Base-by-base conservation (phyloP, 2,113 vertebrate genomes). In the Pagrus major region DNA sequence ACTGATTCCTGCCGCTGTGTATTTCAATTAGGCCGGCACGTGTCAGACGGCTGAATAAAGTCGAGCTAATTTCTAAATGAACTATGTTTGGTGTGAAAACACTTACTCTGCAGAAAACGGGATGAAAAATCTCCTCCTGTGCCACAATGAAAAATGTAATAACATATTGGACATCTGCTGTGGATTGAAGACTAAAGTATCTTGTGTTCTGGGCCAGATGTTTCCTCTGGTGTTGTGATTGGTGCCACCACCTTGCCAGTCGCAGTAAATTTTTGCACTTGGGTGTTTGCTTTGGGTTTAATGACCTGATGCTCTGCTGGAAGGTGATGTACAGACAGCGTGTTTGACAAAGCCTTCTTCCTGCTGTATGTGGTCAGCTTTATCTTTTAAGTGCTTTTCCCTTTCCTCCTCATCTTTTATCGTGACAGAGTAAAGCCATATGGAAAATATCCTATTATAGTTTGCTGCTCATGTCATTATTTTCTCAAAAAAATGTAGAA, bases 71-170 rank as follows among this genome's bases (percentile, higher is more conserved):
- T 94, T 95, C 90, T 93, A 92, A 95, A 95, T 93, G 91, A 91
- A 90, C 91, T 89, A 80, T 84, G 91, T 93, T 92, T 93, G 93
- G 42, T 23, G 35, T 63, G 93, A 96, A 96, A 96, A 91, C 91
- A 94, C 95, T 95, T 95, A 96, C 92, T 70, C 89, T 86, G 95
- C 96, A 96, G 93, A 96, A 96, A 94, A 92, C 88, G 0, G 91
- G 94, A 96, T 93, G 94, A 93, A 91, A 93, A 94, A 94, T 94
- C 85, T 91, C 87, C 91, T 89, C 59, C 88, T 83, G 87, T 96
- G 96, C 95, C 94, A 95, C 86, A 89, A 95, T 97, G 96, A 97
- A 96, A 97, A 97, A 97, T 96, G 84, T 90, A 91, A 93, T 91
- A 92, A 94, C 93, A 89, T 93, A 84, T 95, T 94, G 94, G 94